phyloP scores from a whole-genome alignment of 2,888 invertebrate genomes.

The Melanotus villosus region DNA sequence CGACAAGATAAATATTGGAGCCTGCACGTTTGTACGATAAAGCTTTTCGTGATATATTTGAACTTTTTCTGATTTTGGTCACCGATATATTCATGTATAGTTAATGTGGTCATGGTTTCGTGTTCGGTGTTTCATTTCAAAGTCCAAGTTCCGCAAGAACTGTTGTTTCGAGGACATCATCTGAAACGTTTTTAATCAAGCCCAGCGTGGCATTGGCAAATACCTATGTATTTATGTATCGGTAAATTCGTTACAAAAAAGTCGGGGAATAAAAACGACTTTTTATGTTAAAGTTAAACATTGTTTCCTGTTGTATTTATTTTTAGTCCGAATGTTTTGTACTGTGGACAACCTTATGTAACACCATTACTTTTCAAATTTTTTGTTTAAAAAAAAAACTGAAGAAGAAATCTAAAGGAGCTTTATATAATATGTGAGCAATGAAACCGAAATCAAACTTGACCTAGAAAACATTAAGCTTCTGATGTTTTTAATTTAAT shows the following conservation, averaged over 20 bases:
- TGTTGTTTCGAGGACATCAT: constrained; percentile 2
- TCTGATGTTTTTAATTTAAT: too few species aligned
- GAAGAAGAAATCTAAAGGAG: too few species aligned
- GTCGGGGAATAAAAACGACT: too few species aligned
- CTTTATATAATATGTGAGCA: too few species aligned
- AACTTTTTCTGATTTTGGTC: background rate
- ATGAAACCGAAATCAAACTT: too few species aligned
- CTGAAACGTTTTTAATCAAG: background rate
- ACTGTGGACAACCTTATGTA: too few species aligned
- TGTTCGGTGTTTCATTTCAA: background rate
- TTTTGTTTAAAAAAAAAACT: too few species aligned
- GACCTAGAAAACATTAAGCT: too few species aligned
- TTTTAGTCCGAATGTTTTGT: too few species aligned
- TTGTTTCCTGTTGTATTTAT: too few species aligned
- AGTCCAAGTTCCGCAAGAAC: constrained; percentile 3
- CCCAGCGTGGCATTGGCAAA: background rate
- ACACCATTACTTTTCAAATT: too few species aligned
- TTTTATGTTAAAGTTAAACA: too few species aligned
- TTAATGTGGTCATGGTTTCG: background rate
- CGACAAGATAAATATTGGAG: background rate
- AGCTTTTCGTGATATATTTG: background rate
- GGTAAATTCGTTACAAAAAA: background rate
- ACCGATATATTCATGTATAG: background rate
- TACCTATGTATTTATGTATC: background rate
- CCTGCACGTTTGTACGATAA: constrained; percentile 7